Conservation (phyloP, 2,113 vertebrate species). For the Protobothrops flavoviridis region DNA sequence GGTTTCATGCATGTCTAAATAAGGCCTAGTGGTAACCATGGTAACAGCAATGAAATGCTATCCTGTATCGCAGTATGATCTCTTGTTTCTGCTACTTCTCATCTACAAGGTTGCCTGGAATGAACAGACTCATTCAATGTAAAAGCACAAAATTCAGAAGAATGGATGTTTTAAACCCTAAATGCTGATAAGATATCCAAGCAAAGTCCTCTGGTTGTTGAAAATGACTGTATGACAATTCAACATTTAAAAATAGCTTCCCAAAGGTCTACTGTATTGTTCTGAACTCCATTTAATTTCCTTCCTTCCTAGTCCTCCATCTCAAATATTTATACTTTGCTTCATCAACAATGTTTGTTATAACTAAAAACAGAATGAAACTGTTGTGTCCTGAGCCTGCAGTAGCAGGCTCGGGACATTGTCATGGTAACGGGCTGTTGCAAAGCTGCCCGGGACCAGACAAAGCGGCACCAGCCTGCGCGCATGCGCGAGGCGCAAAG, state of each 20-base stretch:
- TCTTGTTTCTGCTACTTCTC: not conserved
- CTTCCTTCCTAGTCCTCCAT: not conserved
- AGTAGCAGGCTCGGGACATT: too few species aligned
- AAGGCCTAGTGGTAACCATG: slow-evolving; percentile 6
- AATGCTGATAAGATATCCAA: not conserved
- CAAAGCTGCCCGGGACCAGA: too few species aligned
- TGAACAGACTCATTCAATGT: not conserved
- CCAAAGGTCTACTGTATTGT: not conserved
- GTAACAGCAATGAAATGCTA: not conserved
- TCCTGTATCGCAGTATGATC: not conserved
- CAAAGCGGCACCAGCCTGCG: too few species aligned
- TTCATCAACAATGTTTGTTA: not conserved
- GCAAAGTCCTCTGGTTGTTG: not conserved
- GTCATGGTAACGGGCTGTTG: too few species aligned
- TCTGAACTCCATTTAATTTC: not conserved
- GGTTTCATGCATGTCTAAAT: not conserved
- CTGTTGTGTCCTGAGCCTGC: too few species aligned
- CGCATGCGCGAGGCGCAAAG: too few species aligned
- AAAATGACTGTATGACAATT: too few species aligned
- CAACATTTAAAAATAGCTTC: not conserved
- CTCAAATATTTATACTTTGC: not conserved
- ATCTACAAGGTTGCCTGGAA: not conserved
- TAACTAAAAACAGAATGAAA: not conserved
- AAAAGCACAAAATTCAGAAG: not conserved
- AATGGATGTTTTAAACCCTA: not conserved